Evolutionary conservation across 2,888 invertebrate genomes (phyloP).

Genomic region (Dromius quadrimaculatus): DNA sequence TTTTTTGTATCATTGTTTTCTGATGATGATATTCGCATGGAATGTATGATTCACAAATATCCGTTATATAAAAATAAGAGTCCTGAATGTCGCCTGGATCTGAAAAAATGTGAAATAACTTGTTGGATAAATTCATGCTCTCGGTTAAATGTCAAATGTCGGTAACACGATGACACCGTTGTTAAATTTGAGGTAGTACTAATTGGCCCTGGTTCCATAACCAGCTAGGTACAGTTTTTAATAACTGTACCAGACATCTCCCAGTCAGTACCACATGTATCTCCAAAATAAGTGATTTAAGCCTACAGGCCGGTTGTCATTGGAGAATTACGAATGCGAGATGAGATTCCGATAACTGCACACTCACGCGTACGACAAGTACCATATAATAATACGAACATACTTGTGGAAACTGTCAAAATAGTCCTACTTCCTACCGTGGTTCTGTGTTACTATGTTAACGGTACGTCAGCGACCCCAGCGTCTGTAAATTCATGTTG

Average conservation of each 20-base stretch:
- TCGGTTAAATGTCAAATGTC: background rate
- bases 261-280: conserved; percentile 3
- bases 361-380: conserved; percentile 29
- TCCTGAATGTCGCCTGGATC: background rate
- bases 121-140: too few relatives aligned
- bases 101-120: too few relatives aligned
- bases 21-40: too few relatives aligned
- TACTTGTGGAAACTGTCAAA: conserved; percentile 48
- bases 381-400: conserved; percentile 27
- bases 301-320: background rate
- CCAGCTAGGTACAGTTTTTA: background rate
- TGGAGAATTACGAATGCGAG: conserved; percentile 6
- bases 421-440: conserved; percentile 43
- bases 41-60: background rate
- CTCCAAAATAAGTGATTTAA: conserved; percentile 17
- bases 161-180: conserved; percentile 20
- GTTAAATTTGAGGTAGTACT: conserved; percentile 26
- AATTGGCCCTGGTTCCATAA: conserved; percentile 15
- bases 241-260: conserved; percentile 19
- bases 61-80: background rate
- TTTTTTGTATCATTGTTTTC: too few relatives aligned
- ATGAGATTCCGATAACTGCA: conserved; percentile 21
- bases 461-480: conserved; percentile 28
- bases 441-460: conserved; percentile 47
- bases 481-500: conserved; percentile 31